Evolutionary conservation across 1,140 invertebrate species (phyloP), one percentile per base, ranked within the genome.

Genomic region (Thaumetopoea pityocampa): DNA sequence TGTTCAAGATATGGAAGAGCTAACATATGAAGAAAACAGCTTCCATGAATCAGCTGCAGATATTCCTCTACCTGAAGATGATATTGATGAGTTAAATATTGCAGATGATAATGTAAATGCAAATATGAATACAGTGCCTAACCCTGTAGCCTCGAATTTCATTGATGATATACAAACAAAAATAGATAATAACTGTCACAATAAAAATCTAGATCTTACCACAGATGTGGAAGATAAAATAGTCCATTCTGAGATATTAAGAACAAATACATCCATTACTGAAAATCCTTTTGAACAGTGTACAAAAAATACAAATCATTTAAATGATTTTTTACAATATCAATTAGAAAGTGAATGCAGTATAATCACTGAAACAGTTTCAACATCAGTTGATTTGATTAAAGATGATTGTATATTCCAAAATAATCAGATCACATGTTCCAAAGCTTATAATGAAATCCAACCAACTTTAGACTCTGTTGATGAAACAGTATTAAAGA

Each of bases 11-110:
- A n/a, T n/a, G n/a, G n/a, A n/a, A n/a, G n/a, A n/a, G n/a, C n/a
- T n/a, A n/a, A n/a, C n/a, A n/a, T n/a, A n/a, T n/a, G n/a, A n/a
- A n/a, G n/a, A n/a, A n/a, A n/a, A n/a, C 27, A 27, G 9, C 24
- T 10, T 37, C 26, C 14, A 19, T 41, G 8, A 54, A 15, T 26
- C 29, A 26, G 63, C 68, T 26, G 33, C 40, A 34, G 51, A 73
- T 40, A 54, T 72, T 48, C 67, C 69, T 26, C 45, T 79, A 30
- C 67, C 71, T 27, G 50, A 76, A 23, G 60, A 66, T 46, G 62
- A 74, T 7, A 15, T 55, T 36, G 58, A 63, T 19, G 36, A 49
- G 14, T 17, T 42, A 5, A 20, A 14, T 22, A 11, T 26, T 5
- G 12, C 23, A 17, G 5, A n/a, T 26, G 23, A 33, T 20, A 28